These are phyloP conservation scores for Epirrita christyi DNA, from an alignment of 2,888 invertebrate genomes.

Conservation along the genomic window DNA sequence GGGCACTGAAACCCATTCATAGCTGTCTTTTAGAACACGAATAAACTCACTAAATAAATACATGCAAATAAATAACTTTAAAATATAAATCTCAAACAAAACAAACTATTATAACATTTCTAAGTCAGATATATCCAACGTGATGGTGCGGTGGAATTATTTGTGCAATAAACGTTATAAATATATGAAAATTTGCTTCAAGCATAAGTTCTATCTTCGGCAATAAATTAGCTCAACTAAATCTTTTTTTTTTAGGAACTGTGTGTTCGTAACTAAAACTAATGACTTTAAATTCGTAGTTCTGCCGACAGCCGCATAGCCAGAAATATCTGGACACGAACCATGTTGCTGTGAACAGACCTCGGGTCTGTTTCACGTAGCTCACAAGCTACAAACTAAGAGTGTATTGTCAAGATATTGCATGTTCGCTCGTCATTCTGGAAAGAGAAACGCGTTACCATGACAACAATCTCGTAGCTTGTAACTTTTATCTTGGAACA, in stretches of 20 bases:
- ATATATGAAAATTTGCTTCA: conserved; percentile 49
- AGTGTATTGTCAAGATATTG: neutral
- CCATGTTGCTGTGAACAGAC: neutral
- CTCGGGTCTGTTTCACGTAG: conserved; percentile 8
- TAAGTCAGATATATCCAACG: conserved; percentile 20
- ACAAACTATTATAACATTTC: conserved; percentile 34
- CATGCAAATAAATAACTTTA: conserved; percentile 37
- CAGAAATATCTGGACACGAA: neutral
- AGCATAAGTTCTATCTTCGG: conserved; percentile 48
- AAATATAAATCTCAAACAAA: conserved; percentile 37
- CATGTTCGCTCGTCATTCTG: neutral
- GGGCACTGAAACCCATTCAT: conserved; percentile 27
- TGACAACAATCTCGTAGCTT: neutral
- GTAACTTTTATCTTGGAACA: conserved; percentile 11
- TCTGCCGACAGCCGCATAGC: conserved; percentile 13
- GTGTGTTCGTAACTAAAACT: conserved; percentile 58
- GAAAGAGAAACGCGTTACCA: neutral
- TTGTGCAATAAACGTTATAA: conserved; percentile 34
- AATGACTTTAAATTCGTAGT: conserved; percentile 67
- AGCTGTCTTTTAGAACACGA: conserved; percentile 28
- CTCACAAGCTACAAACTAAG: conserved; percentile 4
- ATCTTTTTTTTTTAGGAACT: conserved; percentile 68
- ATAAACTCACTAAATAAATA: conserved; percentile 32
- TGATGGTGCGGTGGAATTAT: conserved; percentile 36
- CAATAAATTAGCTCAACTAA: conserved; percentile 37